A percentile compares a stretch with the other conserved stretches of the same genome.
Evolutionary conservation across 2,888 invertebrate species (phyloP).

Genomic region (Meghimatium bilineatum): DNA sequence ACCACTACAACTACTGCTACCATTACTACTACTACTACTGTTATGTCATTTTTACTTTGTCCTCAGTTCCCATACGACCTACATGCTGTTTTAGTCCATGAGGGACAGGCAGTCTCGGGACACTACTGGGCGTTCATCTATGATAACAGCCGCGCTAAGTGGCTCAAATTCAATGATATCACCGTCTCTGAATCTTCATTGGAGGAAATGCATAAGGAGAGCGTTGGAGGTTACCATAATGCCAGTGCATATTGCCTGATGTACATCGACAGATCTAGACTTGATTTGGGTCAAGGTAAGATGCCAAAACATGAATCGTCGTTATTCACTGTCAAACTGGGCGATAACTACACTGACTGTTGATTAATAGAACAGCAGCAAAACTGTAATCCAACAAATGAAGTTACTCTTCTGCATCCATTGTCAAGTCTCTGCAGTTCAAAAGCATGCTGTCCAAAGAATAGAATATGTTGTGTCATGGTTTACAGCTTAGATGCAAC

Average conservation of each 20-base stretch:
- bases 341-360: too few relatives aligned
- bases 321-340: too few relatives aligned
- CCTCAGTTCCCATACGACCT: slow-evolving; percentile 76
- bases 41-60: neutral
- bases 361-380: too few relatives aligned
- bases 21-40: neutral
- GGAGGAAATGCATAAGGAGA: slow-evolving; percentile 78
- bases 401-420: too few relatives aligned
- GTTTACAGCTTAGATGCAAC: too few relatives aligned
- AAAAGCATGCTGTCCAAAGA: too few relatives aligned
- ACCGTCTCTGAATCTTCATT: slow-evolving; percentile 77
- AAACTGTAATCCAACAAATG: too few relatives aligned
- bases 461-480: too few relatives aligned
- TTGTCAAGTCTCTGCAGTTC: too few relatives aligned
- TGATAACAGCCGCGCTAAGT: slow-evolving; percentile 68
- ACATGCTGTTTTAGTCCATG: slow-evolving; percentile 79
- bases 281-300: slow-evolving; percentile 49
- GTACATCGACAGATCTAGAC: slow-evolving; percentile 75
- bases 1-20: neutral
- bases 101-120: slow-evolving; percentile 79
- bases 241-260: slow-evolving; percentile 79
- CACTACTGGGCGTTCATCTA: slow-evolving; percentile 79
- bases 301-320: neutral
- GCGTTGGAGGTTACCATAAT: slow-evolving; percentile 78
- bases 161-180: slow-evolving; percentile 79